Percentiles rank a stretch among this genome's conserved stretches.
Conservation (phyloP, 1,140 invertebrate genomes). For the Anagrus nilaparvatae region DNA sequence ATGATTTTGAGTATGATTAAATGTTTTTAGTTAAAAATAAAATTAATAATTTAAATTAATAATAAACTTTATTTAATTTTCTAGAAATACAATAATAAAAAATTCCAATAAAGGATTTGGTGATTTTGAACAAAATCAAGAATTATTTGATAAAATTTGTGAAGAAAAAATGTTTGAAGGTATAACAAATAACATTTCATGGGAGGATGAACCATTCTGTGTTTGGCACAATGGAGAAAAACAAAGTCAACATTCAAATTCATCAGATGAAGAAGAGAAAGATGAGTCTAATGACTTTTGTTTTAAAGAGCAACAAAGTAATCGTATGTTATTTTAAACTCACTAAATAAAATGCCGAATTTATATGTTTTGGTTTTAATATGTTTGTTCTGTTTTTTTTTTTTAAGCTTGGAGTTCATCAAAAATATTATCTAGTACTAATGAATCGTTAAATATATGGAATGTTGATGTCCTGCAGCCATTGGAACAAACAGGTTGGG, state of each 20-base stretch:
- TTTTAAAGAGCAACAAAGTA: too few relatives aligned
- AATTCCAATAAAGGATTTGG: constrained; percentile 39
- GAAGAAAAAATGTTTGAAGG: constrained; percentile 18
- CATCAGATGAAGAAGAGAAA: constrained; percentile 41
- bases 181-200: neutral
- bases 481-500: constrained; percentile 32
- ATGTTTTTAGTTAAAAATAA: constrained; percentile 2
- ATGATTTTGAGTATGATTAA: constrained; percentile 43
- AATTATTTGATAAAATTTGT: constrained; percentile 49
- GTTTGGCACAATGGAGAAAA: constrained; percentile 26
- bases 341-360: too few relatives aligned
- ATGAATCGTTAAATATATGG: constrained; percentile 29
- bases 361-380: too few relatives aligned
- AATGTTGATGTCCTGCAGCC: constrained; percentile 21
- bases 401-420: constrained; percentile 28
- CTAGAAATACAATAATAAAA: constrained; percentile 4
- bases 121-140: constrained; percentile 42
- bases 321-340: too few relatives aligned
- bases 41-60: constrained; percentile 2
- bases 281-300: constrained; percentile 31
- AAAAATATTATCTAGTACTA: constrained; percentile 18
- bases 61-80: constrained; percentile 7
- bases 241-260: constrained; percentile 33
- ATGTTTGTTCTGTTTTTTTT: too few relatives aligned
- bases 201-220: constrained; percentile 34